These are phyloP conservation scores for Alouatta palliata DNA, from an alignment of 2,113 vertebrate species.

Conservation along the genomic window DNA sequence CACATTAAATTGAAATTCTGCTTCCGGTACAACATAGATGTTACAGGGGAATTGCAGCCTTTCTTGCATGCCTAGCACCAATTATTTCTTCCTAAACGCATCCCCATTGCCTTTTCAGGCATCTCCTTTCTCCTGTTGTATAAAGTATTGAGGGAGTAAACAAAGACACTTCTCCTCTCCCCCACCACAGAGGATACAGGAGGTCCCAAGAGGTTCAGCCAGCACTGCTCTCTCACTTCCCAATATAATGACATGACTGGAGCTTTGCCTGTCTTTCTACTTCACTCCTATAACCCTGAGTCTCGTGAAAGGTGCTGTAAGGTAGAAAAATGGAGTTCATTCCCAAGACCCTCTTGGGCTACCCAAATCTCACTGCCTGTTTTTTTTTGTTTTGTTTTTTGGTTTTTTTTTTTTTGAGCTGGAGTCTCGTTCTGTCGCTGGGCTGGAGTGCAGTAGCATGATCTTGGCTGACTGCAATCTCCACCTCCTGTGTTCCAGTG, in stretches of 20 bases:
- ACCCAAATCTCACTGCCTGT: background rate
- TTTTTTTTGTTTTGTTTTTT: no score
- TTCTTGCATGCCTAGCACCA: background rate
- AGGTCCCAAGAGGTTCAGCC: background rate
- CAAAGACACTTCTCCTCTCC: no score
- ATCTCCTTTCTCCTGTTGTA: background rate
- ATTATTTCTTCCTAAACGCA: background rate
- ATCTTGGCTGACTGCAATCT: no score
- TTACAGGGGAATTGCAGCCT: rapidly evolving
- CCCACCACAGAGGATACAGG: background rate
- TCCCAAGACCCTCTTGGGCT: background rate
- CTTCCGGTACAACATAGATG: background rate
- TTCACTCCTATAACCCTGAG: background rate
- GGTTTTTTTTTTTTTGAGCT: no score
- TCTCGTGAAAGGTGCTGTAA: background rate
- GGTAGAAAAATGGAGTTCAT: background rate
- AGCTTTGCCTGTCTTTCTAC: background rate
- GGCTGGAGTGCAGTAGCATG: no score
- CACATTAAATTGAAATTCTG: background rate
- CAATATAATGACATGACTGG: background rate
- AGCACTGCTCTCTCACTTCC: background rate
- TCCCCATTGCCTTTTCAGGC: background rate
- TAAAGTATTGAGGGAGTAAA: background rate
- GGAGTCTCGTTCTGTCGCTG: no score
- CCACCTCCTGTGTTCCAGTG: no score